Base-by-base conservation (phyloP, 2,113 vertebrate species). In the Eulemur rufifrons region DNA sequence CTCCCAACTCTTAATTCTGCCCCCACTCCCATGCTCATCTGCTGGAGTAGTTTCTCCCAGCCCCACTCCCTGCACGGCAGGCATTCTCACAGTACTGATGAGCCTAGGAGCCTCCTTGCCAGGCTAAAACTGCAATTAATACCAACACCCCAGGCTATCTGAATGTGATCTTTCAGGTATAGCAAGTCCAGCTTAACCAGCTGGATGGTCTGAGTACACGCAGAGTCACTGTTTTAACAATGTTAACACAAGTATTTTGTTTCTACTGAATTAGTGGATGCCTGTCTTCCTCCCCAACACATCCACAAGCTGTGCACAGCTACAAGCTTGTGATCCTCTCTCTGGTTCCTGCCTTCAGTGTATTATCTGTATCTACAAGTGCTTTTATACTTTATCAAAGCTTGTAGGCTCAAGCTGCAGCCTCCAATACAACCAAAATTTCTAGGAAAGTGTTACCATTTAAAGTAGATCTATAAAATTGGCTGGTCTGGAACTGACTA, bases 301-400 rank as follows among this genome's bases (percentile, higher is more conserved):
- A 73, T 21, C 37, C 3, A 84, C 29, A 63, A 63, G 4, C 10
- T 29, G 59, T 63, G 59, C 10, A 47, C 4, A 76, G 34, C 15
- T 27, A 25, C 2, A 20, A 15, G 17, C 18, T 12, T 0, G 0
- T 52, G 32, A 34, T 27, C 12, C 15, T 3, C 9, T n/a, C 73
- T 56, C 52, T 5, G 4, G 15, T 25, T 25, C 14, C n/a, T 27
- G 14, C 18, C 25, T 37, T 83, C 3, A 0, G 20, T 34, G 23
- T 85, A 50, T 15, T 3, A 3, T 47, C 54, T 34, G 34, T 47
- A 29, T 14, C 68, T 82, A 23, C 17, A 11, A 34, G 12, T 34
- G 11, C 13, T 27, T 56, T 2, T 71, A 9, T n/a, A 52, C 39
- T 78, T 69, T 61, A 50, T 73, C 34, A 69, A 61, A 69, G 45